Percentiles rank a stretch among this genome's conserved stretches.
Conservation (phyloP, 2,888 invertebrate genomes). For the Drosophila merina region DNA sequence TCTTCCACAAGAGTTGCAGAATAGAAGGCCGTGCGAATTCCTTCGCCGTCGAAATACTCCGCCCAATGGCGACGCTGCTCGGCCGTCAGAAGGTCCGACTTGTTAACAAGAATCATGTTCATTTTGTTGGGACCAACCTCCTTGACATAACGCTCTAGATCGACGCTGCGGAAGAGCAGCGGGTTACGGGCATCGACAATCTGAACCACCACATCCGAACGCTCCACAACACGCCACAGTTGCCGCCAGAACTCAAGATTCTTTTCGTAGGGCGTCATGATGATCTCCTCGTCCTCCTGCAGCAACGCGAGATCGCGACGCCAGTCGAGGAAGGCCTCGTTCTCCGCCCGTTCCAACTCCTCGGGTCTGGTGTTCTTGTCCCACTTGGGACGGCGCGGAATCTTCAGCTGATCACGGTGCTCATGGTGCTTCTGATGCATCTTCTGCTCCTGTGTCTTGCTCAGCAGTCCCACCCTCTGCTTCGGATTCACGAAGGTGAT, state of each 20-base stretch:
- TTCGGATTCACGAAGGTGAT: slow-evolving; percentile 89
- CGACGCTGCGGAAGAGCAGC: slow-evolving; percentile 94
- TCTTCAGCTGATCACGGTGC: slow-evolving; percentile 88
- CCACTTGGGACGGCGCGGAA: slow-evolving; percentile 96
- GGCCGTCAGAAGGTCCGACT: slow-evolving; percentile 95
- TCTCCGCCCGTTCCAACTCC: slow-evolving; percentile 92
- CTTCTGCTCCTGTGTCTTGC: slow-evolving; percentile 85
- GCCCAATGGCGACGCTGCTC: slow-evolving; percentile 93
- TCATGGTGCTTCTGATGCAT: slow-evolving; percentile 86
- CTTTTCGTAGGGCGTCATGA: slow-evolving; percentile 98
- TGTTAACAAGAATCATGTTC: slow-evolving; percentile 95
- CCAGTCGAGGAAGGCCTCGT: slow-evolving; percentile 95
- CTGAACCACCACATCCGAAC: slow-evolving; percentile 96
- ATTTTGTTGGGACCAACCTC: slow-evolving; percentile 89
- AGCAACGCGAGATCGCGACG: slow-evolving; percentile 91
- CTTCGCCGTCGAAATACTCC: slow-evolving; percentile 90
- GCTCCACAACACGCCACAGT: slow-evolving; percentile 98
- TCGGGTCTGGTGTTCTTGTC: slow-evolving; percentile 89
- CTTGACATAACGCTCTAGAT: slow-evolving; percentile 93
- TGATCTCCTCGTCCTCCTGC: slow-evolving; percentile 91
- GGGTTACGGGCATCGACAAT: slow-evolving; percentile 99
- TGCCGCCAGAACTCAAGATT: slow-evolving; percentile 99
- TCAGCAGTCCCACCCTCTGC: slow-evolving; percentile 86
- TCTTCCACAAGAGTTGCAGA: slow-evolving; percentile 90
- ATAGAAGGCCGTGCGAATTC: slow-evolving; percentile 93